A percentile compares a stretch with the other conserved stretches of the same genome.
Conservation (phyloP, 2,797 vertebrate species). For the Decapterus maruadsi region DNA sequence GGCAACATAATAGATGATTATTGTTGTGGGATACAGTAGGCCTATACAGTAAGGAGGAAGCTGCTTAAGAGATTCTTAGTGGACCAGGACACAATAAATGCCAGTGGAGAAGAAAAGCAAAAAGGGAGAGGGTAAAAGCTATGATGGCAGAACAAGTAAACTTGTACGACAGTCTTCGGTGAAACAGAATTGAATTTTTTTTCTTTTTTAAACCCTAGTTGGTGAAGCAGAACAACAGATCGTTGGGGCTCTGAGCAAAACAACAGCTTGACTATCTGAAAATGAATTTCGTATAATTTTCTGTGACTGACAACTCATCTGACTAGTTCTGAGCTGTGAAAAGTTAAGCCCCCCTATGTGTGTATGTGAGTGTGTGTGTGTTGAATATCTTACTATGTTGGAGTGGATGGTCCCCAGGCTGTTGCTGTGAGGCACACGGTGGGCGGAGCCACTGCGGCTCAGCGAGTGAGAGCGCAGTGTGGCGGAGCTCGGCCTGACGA, state of each 20-base stretch:
- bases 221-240: constrained; percentile 15
- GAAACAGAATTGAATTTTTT: constrained; percentile 10
- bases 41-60: constrained; percentile 46
- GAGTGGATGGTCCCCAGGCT: constrained; percentile 87
- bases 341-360: background rate
- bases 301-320: constrained; percentile 15
- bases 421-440: constrained; percentile 87
- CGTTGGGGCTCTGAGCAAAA: constrained; percentile 1
- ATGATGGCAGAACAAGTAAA: constrained; percentile 10
- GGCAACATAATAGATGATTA: constrained; percentile 63
- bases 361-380: background rate
- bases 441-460: constrained; percentile 89
- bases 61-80: constrained; percentile 35
- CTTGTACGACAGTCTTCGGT: constrained; percentile 12
- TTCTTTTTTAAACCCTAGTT: constrained; percentile 23
- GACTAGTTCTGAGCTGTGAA: constrained; percentile 23
- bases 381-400: constrained; percentile 86
- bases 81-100: constrained; percentile 30
- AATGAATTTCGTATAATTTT: constrained; percentile 12
- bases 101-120: constrained; percentile 27
- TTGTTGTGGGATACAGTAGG: constrained; percentile 49
- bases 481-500: constrained; percentile 83
- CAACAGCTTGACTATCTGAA: constrained; percentile 18
- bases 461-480: constrained; percentile 93
- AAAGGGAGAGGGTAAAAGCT: background rate